These are phyloP conservation scores for Fratercula arctica DNA, from an alignment of 2,797 vertebrate species.

Conservation along the genomic window DNA sequence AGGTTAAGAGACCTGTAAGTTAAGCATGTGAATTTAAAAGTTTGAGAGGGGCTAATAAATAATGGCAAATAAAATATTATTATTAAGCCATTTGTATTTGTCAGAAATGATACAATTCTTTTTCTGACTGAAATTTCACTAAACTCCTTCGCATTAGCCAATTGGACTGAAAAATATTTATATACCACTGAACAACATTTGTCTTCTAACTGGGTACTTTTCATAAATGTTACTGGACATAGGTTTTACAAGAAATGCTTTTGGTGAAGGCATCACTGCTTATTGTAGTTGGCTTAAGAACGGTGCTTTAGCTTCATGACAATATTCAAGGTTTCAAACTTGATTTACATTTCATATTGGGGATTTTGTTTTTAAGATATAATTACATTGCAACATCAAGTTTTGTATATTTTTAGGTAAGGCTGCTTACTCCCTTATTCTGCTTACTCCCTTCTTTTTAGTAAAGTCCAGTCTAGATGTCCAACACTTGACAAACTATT, in stretches of 20 bases:
- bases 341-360: not conserved
- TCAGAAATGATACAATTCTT: not conserved
- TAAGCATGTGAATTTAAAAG: not conserved
- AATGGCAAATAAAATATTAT: not conserved
- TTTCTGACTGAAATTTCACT: not conserved
- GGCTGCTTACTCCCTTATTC: not conserved
- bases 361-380: not conserved
- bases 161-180: not conserved
- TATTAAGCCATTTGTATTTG: not conserved
- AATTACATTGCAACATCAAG: rapidly evolving
- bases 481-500: not conserved
- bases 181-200: not conserved
- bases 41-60: not conserved
- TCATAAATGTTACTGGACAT: not conserved
- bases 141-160: not conserved
- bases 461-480: not conserved
- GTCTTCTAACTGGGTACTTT: not conserved
- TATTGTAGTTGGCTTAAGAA: not conserved
- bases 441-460: not conserved
- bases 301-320: not conserved
- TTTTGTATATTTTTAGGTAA: not conserved
- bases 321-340: not conserved
- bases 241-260: not conserved
- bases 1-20: not conserved
- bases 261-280: not conserved